Conservation (phyloP, 2,113 vertebrate species). For the Rattus norvegicus region DNA sequence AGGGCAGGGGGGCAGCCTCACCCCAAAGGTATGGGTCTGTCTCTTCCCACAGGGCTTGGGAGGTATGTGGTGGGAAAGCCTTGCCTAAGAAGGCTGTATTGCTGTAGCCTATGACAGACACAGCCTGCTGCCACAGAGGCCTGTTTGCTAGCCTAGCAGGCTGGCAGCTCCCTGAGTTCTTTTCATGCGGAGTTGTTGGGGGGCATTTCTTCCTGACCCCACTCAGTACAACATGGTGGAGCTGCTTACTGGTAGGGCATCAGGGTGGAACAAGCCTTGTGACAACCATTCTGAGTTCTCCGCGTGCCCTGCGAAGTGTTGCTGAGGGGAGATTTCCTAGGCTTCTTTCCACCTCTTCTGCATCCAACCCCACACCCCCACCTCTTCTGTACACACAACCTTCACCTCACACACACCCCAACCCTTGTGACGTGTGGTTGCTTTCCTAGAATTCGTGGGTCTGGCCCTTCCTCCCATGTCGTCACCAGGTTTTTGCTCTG, state of each 20-base stretch:
- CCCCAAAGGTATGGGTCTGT: conserved; percentile 63
- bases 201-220: not conserved
- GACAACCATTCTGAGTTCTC: not conserved
- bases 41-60: not conserved
- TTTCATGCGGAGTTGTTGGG: not conserved
- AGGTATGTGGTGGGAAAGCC: not conserved
- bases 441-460: not conserved
- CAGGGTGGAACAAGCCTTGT: not conserved
- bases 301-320: not conserved
- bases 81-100: not conserved
- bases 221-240: not conserved
- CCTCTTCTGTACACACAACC: too few species aligned
- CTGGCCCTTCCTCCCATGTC: too few species aligned
- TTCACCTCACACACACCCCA: too few species aligned
- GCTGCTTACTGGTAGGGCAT: not conserved
- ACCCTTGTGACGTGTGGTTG: not conserved
- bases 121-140: not conserved
- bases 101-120: not conserved
- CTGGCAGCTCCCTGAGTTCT: not conserved
- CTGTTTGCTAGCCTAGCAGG: not conserved
- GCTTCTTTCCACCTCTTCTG: not conserved
- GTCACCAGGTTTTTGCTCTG: not conserved
- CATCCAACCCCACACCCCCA: too few species aligned
- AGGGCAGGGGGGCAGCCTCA: conserved; percentile 47
- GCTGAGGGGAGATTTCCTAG: not conserved